Conservation (phyloP, 2,113 vertebrate species). For the Empidonax traillii region DNA sequence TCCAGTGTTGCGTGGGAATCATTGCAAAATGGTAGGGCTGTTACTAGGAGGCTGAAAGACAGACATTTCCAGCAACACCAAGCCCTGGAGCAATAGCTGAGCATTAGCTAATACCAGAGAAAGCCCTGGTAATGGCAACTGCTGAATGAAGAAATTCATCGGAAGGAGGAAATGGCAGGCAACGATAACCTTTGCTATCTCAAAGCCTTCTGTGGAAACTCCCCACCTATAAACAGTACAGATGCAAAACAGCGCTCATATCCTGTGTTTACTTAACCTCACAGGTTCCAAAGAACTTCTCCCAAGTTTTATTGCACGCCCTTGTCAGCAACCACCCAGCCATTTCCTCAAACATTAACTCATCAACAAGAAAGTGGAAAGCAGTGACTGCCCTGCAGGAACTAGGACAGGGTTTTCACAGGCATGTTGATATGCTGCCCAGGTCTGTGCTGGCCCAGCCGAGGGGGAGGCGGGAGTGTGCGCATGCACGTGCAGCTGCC, state of each 20-base stretch:
- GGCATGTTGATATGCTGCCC: neutral
- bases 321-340: neutral
- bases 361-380: neutral
- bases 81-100: neutral
- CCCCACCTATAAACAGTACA: neutral
- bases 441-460: neutral
- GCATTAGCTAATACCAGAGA: neutral
- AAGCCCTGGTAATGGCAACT: neutral
- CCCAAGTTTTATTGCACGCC: neutral
- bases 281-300: neutral
- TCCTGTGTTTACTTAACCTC: neutral
- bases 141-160: neutral
- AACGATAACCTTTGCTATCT: neutral
- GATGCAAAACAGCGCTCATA: neutral
- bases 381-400: neutral
- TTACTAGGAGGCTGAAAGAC: neutral
- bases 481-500: neutral
- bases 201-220: neutral
- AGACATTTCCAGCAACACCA: neutral
- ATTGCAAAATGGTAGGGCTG: neutral
- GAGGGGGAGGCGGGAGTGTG: rapidly evolving
- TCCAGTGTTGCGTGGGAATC: neutral
- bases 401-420: neutral
- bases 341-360: neutral
- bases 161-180: neutral